Percentiles rank a stretch among this genome's conserved stretches.
phyloP scores from a whole-genome alignment of 1,140 invertebrate species.

The Drosophila pandora region DNA sequence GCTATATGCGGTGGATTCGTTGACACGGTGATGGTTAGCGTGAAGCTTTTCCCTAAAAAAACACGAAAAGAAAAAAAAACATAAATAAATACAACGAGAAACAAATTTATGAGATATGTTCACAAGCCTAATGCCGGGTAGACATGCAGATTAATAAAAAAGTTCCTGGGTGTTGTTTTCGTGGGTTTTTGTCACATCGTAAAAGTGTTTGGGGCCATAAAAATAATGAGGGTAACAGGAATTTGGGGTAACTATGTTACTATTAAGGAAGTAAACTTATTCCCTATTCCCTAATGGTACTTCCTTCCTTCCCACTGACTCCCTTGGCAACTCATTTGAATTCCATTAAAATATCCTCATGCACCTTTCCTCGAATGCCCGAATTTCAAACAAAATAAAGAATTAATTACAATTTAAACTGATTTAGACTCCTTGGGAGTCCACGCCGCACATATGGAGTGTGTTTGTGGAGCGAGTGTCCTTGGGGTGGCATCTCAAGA shows the following conservation, averaged over 20 bases:
- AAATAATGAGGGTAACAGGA: slow-evolving; percentile 12
- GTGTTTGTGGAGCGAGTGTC: slow-evolving; percentile 1
- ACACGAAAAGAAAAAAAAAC: slow-evolving; percentile 50
- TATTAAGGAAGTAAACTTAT: not conserved
- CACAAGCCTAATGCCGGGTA: slow-evolving; percentile 21
- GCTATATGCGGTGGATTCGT: slow-evolving; percentile 97
- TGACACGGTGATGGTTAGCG: slow-evolving; percentile 96
- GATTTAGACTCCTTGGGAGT: slow-evolving; percentile 33
- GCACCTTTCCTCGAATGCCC: not conserved
- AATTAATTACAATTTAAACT: slow-evolving; percentile 77
- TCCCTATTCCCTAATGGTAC: not conserved
- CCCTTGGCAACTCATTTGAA: slow-evolving; percentile 4
- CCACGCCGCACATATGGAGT: not conserved
- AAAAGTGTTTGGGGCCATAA: slow-evolving; percentile 43
- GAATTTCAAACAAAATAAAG: slow-evolving; percentile 27
- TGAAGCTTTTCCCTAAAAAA: slow-evolving; percentile 97
- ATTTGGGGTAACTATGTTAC: not conserved
- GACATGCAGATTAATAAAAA: slow-evolving; percentile 38
- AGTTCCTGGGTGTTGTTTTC: slow-evolving; percentile 14
- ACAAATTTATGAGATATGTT: slow-evolving; percentile 54
- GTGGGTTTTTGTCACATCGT: slow-evolving; percentile 70
- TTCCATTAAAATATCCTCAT: not conserved
- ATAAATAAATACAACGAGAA: slow-evolving; percentile 1
- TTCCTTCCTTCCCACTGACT: too few species aligned
- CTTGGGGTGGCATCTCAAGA: slow-evolving; percentile 32